Percentiles rank a stretch among this genome's conserved stretches.
These are phyloP conservation scores for Drosophila miranda DNA, from an alignment of 1,140 invertebrate species.

Conservation along the genomic window DNA sequence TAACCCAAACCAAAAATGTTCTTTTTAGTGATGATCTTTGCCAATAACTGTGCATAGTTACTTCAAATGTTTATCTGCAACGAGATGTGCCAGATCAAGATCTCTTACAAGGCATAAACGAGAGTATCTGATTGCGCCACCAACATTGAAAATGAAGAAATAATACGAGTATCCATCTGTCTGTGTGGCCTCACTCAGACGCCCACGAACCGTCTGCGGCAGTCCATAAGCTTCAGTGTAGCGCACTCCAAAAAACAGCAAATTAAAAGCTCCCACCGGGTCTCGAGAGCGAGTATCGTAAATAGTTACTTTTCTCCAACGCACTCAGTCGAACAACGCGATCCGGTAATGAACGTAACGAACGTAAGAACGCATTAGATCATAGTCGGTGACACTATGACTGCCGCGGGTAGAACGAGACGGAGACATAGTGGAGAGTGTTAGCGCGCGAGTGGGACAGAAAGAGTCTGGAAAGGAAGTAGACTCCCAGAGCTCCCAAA, in stretches of 20 bases:
- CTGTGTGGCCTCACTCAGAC: slow-evolving; percentile 52
- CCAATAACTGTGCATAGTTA: not conserved
- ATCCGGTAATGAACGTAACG: slow-evolving; percentile 69
- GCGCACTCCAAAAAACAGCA: slow-evolving; percentile 43
- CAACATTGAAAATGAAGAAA: slow-evolving; percentile 43
- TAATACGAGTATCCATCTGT: slow-evolving; percentile 27
- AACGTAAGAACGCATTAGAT: slow-evolving; percentile 69
- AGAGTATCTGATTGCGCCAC: slow-evolving; percentile 29
- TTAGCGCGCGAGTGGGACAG: slow-evolving; percentile 8
- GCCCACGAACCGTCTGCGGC: slow-evolving; percentile 44
- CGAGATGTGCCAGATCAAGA: not conserved
- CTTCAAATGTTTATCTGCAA: not conserved
- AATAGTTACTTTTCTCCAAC: slow-evolving; percentile 65
- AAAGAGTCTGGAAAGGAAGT: slow-evolving; percentile 11
- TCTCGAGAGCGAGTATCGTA: slow-evolving; percentile 54
- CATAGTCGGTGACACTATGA: slow-evolving; percentile 49
- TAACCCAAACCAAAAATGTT: no score
- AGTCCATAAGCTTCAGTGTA: slow-evolving; percentile 55
- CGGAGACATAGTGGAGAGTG: not conserved
- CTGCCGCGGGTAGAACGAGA: not conserved
- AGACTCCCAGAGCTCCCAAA: not conserved
- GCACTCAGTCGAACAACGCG: slow-evolving; percentile 60
- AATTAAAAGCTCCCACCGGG: slow-evolving; percentile 58
- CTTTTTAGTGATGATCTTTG: no score
- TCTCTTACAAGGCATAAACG: slow-evolving; percentile 21